Conservation (phyloP, 2,888 invertebrate genomes). For the Lagria hirta region DNA sequence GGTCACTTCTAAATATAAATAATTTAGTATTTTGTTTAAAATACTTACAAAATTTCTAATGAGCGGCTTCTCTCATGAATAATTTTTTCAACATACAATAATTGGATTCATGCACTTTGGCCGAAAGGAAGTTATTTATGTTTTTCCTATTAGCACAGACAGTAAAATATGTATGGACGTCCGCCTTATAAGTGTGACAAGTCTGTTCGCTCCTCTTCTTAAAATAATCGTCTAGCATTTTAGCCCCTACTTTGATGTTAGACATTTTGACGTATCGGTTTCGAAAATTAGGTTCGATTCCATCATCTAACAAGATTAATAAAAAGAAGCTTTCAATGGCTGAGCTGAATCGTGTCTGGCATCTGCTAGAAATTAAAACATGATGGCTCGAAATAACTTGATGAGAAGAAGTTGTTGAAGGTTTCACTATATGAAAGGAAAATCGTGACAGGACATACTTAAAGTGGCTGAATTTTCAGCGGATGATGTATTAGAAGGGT, state of each 20-base stretch:
- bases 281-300: not conserved
- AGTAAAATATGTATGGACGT: conserved; percentile 17
- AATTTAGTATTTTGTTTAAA: too few species aligned
- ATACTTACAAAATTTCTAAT: too few species aligned
- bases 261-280: conserved; percentile 4
- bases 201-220: conserved; percentile 11
- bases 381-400: conserved; percentile 12
- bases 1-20: too few species aligned
- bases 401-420: conserved; percentile 13
- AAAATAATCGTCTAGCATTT: conserved; percentile 14
- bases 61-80: too few species aligned
- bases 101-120: conserved; percentile 7
- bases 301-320: not conserved
- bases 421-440: conserved; percentile 11
- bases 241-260: conserved; percentile 11
- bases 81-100: too few species aligned
- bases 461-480: conserved; percentile 16
- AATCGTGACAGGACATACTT: conserved; percentile 17
- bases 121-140: conserved; percentile 23
- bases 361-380: conserved; percentile 14
- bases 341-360: conserved; percentile 2
- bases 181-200: conserved; percentile 10
- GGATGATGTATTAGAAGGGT: conserved; percentile 16
- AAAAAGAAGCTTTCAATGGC: conserved; percentile 2
- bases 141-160: conserved; percentile 25